Evolutionary conservation across 2,113 vertebrate genomes (phyloP), one percentile per base, ranked within the genome.

Genomic region (Catharus fuscescens): DNA sequence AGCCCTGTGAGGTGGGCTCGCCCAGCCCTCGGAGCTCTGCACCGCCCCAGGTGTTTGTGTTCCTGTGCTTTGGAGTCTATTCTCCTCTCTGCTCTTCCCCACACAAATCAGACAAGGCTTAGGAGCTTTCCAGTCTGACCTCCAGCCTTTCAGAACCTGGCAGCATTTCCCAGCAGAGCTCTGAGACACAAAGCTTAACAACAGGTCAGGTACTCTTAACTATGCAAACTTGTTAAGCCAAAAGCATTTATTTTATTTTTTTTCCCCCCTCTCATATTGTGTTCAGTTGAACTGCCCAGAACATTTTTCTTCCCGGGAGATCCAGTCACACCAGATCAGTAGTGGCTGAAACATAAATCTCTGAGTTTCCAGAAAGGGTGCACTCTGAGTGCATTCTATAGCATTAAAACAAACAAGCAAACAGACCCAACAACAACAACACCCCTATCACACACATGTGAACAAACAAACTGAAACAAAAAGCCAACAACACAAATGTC

Each of bases 1-100:
- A 56, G 59, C 25, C 31, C 59, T 4, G 26, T 0, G 0, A n/a
- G 38, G 15, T 21, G 16, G 71, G 25, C n/a, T 71, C 3, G 0
- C 14, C 26, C 73, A 74, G 38, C 45, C 38, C n/a, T 12, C 19
- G 3, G 31, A 42, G 23, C 57, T n/a, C 54, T 36, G 60, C 4
- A 0, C 28, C 12, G 0, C 16, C 71, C 42, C 4, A 3, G 12
- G 11, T 15, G 26, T 50, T 59, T 29, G 29, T 47, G 10, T 21
- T 72, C 48, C 80, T 54, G 53, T 18, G 25, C n/a, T 65, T 53
- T 19, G 14, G 36, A 89, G 61, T 14, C 38, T 52, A 71, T 25
- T 38, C 32, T 67, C 14, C 0, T 2, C 47, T 50, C 44, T 70
- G 34, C 16, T 66, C 29, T 61, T 45, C 40, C 36, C 42, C 6